These are phyloP conservation scores for Gallinago paraguaiae DNA, from an alignment of 2,113 vertebrate species.

Conservation along the genomic window DNA sequence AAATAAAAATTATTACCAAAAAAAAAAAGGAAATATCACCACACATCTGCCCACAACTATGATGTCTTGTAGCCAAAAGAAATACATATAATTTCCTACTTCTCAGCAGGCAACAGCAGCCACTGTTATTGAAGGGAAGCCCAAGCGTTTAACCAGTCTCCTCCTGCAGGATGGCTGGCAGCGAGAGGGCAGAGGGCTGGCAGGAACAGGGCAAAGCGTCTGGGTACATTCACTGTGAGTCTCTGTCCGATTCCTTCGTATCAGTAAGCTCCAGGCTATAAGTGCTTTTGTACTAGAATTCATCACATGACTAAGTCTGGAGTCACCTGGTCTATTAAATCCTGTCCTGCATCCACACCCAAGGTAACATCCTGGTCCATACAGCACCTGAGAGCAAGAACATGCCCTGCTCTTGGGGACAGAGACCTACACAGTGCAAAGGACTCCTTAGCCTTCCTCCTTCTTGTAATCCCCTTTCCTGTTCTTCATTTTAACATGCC, in stretches of 20 bases:
- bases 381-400: not conserved
- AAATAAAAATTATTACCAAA: not conserved
- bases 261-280: not conserved
- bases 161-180: not conserved
- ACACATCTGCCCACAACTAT: not conserved
- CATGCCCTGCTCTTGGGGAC: not conserved
- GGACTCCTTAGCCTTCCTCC: not conserved
- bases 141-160: not conserved
- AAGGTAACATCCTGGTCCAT: not conserved
- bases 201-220: not conserved
- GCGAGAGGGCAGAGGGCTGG: not conserved
- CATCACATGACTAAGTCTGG: not conserved
- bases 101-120: not conserved
- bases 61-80: not conserved
- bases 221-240: not conserved
- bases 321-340: not conserved
- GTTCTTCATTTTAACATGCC: not conserved
- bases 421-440: not conserved
- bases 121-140: not conserved
- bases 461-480: not conserved
- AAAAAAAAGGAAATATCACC: not conserved
- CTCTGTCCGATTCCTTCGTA: not conserved
- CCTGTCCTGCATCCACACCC: not conserved
- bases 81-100: not conserved
- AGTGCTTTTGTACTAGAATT: not conserved